Percentiles rank a stretch among this genome's conserved stretches.
These are phyloP conservation scores for Danio kyathit DNA, from an alignment of 2,797 vertebrate genomes.

Conservation along the genomic window DNA sequence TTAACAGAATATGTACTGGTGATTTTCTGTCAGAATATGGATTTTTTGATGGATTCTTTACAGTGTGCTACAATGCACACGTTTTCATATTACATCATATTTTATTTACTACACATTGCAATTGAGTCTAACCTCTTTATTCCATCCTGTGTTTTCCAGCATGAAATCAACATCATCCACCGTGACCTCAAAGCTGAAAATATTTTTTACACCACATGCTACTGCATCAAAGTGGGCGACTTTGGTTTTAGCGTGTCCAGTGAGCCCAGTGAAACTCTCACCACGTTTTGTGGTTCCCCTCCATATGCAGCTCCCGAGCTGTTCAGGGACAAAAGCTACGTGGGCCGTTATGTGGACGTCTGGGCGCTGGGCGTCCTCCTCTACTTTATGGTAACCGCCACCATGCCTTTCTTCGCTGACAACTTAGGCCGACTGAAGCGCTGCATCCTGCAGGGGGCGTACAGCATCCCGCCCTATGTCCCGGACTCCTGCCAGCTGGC, in stretches of 20 bases:
- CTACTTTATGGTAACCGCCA: slow-evolving; percentile 80
- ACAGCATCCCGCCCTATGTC: slow-evolving; percentile 76
- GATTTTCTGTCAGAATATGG: too few relatives aligned
- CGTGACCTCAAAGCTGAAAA: slow-evolving; percentile 85
- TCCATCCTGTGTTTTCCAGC: slow-evolving; percentile 69
- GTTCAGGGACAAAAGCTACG: slow-evolving; percentile 79
- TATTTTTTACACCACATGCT: slow-evolving; percentile 81
- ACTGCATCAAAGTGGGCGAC: slow-evolving; percentile 83
- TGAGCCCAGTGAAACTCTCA: slow-evolving; percentile 70
- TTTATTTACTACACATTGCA: background rate
- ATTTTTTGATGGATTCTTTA: too few relatives aligned
- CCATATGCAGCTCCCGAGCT: slow-evolving; percentile 83
- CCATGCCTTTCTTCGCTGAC: slow-evolving; percentile 78
- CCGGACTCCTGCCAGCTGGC: slow-evolving; percentile 72
- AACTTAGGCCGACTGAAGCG: slow-evolving; percentile 77
- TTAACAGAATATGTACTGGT: too few relatives aligned
- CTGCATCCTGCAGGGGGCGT: slow-evolving; percentile 78
- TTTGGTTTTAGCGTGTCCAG: slow-evolving; percentile 80
- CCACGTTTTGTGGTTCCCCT: slow-evolving; percentile 81
- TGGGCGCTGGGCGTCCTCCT: slow-evolving; percentile 84
- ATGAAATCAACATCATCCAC: slow-evolving; percentile 81
- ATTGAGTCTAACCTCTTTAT: background rate
- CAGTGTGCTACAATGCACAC: too few relatives aligned
- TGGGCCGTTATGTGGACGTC: slow-evolving; percentile 76
- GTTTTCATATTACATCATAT: background rate